phyloP scores from a whole-genome alignment of 2,888 invertebrate genomes.

The Platycheirus albimanus region DNA sequence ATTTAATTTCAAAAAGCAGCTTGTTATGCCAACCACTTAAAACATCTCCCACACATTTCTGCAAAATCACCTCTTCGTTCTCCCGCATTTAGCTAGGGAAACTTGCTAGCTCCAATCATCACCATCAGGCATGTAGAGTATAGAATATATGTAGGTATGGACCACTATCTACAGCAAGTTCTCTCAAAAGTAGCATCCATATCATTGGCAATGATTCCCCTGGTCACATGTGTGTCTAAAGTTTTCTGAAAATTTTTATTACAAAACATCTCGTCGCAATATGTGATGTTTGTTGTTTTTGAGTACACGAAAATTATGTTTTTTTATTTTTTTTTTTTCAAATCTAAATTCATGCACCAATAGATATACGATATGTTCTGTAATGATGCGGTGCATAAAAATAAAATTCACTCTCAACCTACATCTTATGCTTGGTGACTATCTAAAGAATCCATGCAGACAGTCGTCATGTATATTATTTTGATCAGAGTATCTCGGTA shows the following conservation, averaged over 20 bases:
- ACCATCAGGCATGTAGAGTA: background rate
- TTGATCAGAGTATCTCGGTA: slow-evolving; percentile 9
- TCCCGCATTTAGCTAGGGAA: background rate
- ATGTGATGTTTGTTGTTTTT: slow-evolving; percentile 45
- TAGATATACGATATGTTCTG: slow-evolving; percentile 24
- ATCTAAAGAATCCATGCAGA: slow-evolving; percentile 6
- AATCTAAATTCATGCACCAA: slow-evolving; percentile 68
- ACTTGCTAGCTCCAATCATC: background rate
- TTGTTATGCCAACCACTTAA: slow-evolving; percentile 5
- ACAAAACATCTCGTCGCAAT: slow-evolving; percentile 69
- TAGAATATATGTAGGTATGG: background rate
- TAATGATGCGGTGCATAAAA: slow-evolving; percentile 54
- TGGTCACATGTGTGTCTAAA: slow-evolving; percentile 70
- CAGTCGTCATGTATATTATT: background rate
- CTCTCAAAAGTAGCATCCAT: slow-evolving; percentile 4
- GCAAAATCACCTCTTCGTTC: background rate
- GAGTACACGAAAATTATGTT: background rate
- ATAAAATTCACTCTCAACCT: slow-evolving; percentile 29
- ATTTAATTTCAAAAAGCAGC: slow-evolving; percentile 41
- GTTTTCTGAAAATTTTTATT: slow-evolving; percentile 71
- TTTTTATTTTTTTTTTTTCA: slow-evolving; percentile 54
- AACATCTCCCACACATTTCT: slow-evolving; percentile 14
- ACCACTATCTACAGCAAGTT: background rate
- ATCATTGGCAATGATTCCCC: slow-evolving; percentile 49
- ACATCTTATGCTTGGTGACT: slow-evolving; percentile 12